Evolutionary conservation across 1,140 invertebrate genomes (phyloP).

Genomic region (Varroa destructor): DNA sequence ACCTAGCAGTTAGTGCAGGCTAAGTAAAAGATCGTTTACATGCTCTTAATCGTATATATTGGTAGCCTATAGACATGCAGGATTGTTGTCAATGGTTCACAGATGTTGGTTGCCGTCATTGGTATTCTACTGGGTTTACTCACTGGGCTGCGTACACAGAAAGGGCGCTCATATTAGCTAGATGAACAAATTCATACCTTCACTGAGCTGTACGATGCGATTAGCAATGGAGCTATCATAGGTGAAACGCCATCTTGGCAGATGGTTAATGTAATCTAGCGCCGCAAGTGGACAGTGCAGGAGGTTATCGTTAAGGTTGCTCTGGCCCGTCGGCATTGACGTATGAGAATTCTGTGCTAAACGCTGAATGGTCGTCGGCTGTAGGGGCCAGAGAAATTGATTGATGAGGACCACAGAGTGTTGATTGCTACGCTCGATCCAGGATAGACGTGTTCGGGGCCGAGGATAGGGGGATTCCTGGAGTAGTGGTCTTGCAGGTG

Average conservation of each 20-base stretch:
- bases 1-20: neutral
- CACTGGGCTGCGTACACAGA: too few species aligned
- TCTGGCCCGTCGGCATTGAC: neutral
- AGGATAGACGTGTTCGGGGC: constrained; percentile 6
- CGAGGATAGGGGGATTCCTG: neutral
- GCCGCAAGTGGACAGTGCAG: neutral
- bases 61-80: neutral
- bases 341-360: neutral
- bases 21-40: neutral
- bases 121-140: too few species aligned
- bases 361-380: neutral
- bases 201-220: constrained; percentile 6
- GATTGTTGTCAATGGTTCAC: neutral
- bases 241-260: constrained; percentile 20
- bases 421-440: constrained; percentile 18
- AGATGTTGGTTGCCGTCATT: too few species aligned
- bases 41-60: neutral
- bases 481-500: neutral
- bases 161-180: too few species aligned
- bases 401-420: constrained; percentile 16
- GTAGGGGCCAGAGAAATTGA: neutral
- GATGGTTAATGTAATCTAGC: constrained; percentile 20
- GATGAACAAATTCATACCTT: neutral
- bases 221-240: constrained; percentile 3
- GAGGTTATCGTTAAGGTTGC: neutral